A percentile compares a stretch with the other conserved stretches of the same genome.
phyloP scores from a whole-genome alignment of 1,140 invertebrate genomes.

The Euglossa dilemma region DNA sequence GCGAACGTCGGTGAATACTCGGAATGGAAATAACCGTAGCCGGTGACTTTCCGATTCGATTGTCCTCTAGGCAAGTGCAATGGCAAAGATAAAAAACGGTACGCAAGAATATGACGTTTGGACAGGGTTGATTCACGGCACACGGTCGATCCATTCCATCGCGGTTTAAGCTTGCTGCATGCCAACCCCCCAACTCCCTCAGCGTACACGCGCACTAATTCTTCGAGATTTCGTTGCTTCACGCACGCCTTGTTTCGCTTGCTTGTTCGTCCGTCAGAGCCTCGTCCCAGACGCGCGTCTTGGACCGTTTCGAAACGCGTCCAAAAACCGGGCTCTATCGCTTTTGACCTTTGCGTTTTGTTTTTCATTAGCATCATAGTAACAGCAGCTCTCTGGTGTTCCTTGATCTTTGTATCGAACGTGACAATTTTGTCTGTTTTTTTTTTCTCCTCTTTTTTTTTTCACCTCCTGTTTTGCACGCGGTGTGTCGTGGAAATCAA shows the following conservation, averaged over 20 bases:
- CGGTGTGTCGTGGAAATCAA: neutral
- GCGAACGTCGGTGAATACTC: too few species aligned
- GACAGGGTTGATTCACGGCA: neutral
- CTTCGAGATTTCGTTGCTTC: neutral
- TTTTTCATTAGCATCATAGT: neutral
- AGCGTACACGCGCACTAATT: neutral
- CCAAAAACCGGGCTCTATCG: neutral
- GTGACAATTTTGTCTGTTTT: neutral
- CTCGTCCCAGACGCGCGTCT: neutral
- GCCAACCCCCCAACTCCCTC: neutral
- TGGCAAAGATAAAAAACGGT: neutral
- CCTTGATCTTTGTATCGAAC: conserved; percentile 26
- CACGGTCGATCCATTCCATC: neutral
- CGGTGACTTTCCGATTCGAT: too few species aligned
- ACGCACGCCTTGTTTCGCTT: neutral
- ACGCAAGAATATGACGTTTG: neutral
- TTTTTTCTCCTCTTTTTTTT: too few species aligned
- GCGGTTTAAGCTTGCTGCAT: neutral
- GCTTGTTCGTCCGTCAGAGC: neutral
- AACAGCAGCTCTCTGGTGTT: neutral
- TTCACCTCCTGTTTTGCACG: neutral
- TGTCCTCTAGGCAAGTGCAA: accelerated
- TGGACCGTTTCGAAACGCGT: neutral
- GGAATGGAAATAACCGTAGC: too few species aligned
- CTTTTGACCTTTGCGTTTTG: neutral